phyloP scores from a whole-genome alignment of 1,140 invertebrate genomes.

The Schlechtendalia chinensis region DNA sequence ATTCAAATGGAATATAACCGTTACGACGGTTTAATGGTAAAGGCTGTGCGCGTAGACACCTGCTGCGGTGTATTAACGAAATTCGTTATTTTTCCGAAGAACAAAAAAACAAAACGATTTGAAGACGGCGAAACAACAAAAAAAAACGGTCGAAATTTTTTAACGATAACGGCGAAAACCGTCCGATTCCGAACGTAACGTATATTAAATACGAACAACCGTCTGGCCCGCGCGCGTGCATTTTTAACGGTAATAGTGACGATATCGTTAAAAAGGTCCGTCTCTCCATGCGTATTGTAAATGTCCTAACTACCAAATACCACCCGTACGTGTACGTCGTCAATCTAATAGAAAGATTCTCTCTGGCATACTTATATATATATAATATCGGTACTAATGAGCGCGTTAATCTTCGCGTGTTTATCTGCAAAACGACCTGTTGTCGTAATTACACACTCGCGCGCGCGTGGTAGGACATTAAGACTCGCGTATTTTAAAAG shows the following conservation, averaged over 20 bases:
- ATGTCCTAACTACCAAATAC: no score
- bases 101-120: not conserved
- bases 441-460: no score
- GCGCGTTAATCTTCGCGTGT: no score
- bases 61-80: not conserved
- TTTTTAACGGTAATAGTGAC: constrained; percentile 7
- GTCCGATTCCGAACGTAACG: no score
- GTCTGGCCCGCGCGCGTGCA: no score
- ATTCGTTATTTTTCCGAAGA: constrained; percentile 9
- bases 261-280: constrained; percentile 11
- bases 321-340: no score
- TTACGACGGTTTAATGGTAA: constrained; percentile 1
- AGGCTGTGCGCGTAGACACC: not conserved
- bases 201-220: no score
- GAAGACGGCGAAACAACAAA: no score
- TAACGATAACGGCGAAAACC: not conserved
- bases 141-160: not conserved
- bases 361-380: no score
- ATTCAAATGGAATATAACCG: constrained; percentile 37
- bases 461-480: no score
- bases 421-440: constrained; percentile 29
- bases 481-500: no score
- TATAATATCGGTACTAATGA: no score
- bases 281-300: not conserved
- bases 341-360: not conserved